Conservation (phyloP, 2,113 vertebrate species). For the Psophia crepitans region DNA sequence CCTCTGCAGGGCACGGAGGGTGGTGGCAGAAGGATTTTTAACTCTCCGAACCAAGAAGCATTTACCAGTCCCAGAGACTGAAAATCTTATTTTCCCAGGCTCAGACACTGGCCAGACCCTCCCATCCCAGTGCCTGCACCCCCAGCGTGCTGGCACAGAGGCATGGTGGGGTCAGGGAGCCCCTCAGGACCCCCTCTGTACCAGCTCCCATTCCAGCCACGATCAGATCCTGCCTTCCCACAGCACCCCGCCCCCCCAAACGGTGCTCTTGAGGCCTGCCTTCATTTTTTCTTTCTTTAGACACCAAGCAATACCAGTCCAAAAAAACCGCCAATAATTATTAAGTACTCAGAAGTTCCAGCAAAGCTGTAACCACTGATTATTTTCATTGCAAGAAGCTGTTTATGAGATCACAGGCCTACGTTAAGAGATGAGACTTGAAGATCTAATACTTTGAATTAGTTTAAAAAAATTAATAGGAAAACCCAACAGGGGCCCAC, state of each 20-base stretch:
- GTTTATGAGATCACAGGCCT: background rate
- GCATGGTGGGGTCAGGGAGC: background rate
- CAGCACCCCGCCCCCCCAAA: background rate
- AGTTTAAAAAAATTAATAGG: background rate
- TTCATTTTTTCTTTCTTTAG: background rate
- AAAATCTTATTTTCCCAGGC: background rate
- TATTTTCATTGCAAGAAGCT: background rate
- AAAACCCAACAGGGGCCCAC: background rate
- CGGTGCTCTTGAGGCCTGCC: rapidly evolving
- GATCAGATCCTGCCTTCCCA: background rate
- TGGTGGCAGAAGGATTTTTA: background rate
- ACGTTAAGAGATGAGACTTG: background rate
- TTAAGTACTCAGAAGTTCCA: background rate
- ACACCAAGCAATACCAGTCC: background rate
- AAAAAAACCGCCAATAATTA: background rate
- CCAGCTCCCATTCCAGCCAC: background rate
- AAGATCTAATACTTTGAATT: background rate
- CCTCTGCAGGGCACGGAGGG: rapidly evolving
- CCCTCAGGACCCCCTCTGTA: background rate
- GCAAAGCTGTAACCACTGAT: background rate
- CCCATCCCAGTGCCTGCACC: background rate
- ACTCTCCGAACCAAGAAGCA: rapidly evolving
- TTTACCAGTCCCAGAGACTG: background rate
- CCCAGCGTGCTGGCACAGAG: background rate
- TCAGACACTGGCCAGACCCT: background rate